Conservation (phyloP, 2,113 vertebrate genomes). For the Chaetura pelagica region DNA sequence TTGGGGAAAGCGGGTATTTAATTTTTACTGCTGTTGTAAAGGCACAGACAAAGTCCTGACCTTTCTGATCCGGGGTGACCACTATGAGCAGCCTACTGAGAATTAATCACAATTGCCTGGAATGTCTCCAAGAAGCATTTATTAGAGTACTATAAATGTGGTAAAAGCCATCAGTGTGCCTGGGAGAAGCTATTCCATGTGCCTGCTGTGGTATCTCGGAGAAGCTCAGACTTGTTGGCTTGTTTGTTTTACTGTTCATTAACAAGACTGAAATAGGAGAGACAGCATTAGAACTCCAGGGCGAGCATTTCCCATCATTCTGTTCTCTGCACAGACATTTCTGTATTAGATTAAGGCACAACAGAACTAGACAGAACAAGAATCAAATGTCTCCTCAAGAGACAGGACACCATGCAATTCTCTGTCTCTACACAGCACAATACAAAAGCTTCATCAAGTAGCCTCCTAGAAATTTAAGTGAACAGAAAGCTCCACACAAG, state of each 20-base stretch:
- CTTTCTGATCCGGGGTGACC: conserved; percentile 50
- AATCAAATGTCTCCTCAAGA: background rate
- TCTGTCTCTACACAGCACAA: background rate
- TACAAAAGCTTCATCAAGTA: background rate
- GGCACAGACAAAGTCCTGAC: conserved; percentile 59
- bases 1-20: conserved; percentile 52
- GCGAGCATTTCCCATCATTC: conserved; percentile 31
- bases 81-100: conserved; percentile 60
- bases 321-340: conserved; percentile 9
- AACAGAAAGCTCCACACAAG: background rate
- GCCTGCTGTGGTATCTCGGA: conserved; percentile 5
- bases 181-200: conserved; percentile 15
- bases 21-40: conserved; percentile 69
- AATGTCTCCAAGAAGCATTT: conserved; percentile 45
- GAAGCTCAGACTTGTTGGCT: conserved; percentile 33
- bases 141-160: conserved; percentile 45
- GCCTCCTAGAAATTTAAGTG: background rate
- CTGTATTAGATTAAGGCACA: conserved; percentile 5
- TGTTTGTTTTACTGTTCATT: conserved; percentile 46
- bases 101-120: conserved; percentile 68
- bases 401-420: background rate
- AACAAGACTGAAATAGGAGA: conserved; percentile 33
- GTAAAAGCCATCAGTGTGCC: conserved; percentile 20
- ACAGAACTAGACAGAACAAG: background rate
- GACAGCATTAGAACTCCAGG: conserved; percentile 17